These are phyloP conservation scores for Eretmochelys imbricata DNA, from an alignment of 2,113 vertebrate genomes.

Conservation along the genomic window DNA sequence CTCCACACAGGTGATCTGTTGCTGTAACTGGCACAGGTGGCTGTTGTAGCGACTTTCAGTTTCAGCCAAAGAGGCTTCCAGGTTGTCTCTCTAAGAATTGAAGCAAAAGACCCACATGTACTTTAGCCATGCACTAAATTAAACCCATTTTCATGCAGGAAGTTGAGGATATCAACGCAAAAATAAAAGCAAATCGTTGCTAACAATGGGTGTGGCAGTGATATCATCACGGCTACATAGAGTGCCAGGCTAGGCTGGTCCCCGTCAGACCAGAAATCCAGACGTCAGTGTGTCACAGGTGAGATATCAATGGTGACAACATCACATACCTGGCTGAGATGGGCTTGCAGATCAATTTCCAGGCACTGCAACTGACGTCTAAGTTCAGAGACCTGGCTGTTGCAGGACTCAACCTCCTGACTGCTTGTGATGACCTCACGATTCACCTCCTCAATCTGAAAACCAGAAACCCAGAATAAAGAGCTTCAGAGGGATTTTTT, in stretches of 20 bases:
- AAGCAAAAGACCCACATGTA: not conserved
- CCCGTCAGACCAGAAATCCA: not conserved
- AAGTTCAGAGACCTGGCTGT: conserved; percentile 79
- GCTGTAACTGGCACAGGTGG: conserved; percentile 81
- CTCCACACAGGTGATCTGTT: conserved; percentile 82
- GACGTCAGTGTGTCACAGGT: not conserved
- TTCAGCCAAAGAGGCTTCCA: conserved; percentile 79
- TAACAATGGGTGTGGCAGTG: not conserved
- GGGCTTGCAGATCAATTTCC: conserved; percentile 94
- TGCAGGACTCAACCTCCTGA: conserved; percentile 79
- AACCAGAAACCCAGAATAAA: not conserved
- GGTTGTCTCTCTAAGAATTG: conserved; percentile 65
- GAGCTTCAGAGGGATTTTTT: not conserved
- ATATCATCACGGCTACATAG: not conserved
- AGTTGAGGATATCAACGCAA: rapidly evolving
- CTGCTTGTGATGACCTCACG: conserved; percentile 77
- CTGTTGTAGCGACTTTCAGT: conserved; percentile 81
- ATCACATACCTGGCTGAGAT: conserved; percentile 88
- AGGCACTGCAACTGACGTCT: conserved; percentile 79
- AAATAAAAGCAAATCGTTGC: not conserved
- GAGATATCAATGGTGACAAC: not conserved
- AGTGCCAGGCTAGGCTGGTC: no score
- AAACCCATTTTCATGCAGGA: not conserved
- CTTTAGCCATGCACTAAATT: not conserved
- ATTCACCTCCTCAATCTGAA: conserved; percentile 82